These are phyloP conservation scores for Aromia moschata DNA, from an alignment of 2,888 invertebrate genomes.

Conservation along the genomic window DNA sequence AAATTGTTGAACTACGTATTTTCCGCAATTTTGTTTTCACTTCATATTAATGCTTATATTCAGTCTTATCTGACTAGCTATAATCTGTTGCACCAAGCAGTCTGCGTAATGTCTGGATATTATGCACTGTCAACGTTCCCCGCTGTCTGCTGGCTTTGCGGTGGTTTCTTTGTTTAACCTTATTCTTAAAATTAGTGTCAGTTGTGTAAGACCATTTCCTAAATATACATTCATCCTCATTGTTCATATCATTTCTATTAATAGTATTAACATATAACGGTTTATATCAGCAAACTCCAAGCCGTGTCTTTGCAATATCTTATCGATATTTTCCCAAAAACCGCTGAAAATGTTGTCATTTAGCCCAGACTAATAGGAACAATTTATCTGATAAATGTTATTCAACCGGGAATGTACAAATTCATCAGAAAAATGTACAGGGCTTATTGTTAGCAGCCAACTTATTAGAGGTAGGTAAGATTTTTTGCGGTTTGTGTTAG, in stretches of 20 bases:
- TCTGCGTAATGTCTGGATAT: slow-evolving; percentile 11
- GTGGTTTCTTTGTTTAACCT: slow-evolving; percentile 17
- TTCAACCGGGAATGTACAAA: background rate
- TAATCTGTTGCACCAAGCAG: slow-evolving; percentile 17
- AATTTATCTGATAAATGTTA: slow-evolving; percentile 5
- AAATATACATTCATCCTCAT: slow-evolving; percentile 7
- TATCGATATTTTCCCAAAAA: slow-evolving; percentile 13
- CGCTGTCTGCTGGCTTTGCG: slow-evolving; percentile 16
- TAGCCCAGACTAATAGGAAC: slow-evolving; percentile 7
- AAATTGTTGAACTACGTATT: too few species aligned
- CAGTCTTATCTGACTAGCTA: background rate
- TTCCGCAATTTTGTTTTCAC: too few species aligned
- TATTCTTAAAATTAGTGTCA: slow-evolving; percentile 6
- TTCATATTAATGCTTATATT: too few species aligned
- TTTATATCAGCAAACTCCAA: slow-evolving; percentile 10
- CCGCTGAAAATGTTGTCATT: slow-evolving; percentile 19
- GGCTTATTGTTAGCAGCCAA: too few species aligned
- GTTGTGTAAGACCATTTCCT: slow-evolving; percentile 13
- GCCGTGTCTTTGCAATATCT: slow-evolving; percentile 6
- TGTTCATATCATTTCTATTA: slow-evolving; percentile 13
- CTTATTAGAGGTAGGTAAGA: too few species aligned
- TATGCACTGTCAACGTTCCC: slow-evolving; percentile 5
- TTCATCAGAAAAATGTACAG: too few species aligned
- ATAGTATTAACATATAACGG: slow-evolving; percentile 7
- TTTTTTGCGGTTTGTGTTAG: too few species aligned